Conservation (phyloP, 2,113 vertebrate species). For the Dascyllus trimaculatus region DNA sequence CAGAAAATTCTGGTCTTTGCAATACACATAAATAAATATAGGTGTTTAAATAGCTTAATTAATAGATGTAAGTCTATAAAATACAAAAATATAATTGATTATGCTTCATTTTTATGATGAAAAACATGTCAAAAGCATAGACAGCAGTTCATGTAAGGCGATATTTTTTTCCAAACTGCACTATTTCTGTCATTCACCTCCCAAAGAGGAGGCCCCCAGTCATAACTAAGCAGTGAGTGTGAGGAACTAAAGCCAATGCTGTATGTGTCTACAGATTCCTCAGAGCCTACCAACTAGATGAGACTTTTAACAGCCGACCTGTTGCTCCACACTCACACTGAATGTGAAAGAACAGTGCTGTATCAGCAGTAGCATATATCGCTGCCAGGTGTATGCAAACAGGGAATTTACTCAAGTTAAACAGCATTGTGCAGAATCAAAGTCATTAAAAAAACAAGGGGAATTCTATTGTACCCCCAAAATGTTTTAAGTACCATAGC, state of each 20-base stretch:
- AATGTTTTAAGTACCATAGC: slow-evolving; percentile 8
- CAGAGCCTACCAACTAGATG: slow-evolving; percentile 73
- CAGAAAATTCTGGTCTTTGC: background rate
- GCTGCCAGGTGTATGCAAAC: slow-evolving; percentile 4
- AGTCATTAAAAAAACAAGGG: background rate
- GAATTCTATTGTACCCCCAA: background rate
- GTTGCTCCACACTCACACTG: slow-evolving; percentile 11
- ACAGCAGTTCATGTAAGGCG: slow-evolving; percentile 35
- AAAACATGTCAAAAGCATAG: slow-evolving; percentile 45
- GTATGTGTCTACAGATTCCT: slow-evolving; percentile 78
- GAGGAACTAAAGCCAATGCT: slow-evolving; percentile 46
- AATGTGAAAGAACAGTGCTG: slow-evolving; percentile 10
- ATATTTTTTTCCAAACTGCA: slow-evolving; percentile 63
- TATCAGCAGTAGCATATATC: slow-evolving; percentile 11
- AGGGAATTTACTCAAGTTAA: background rate
- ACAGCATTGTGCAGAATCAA: slow-evolving; percentile 6
- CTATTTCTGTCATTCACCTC: slow-evolving; percentile 63
- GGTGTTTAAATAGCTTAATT: background rate
- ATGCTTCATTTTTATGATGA: background rate
- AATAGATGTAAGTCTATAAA: background rate
- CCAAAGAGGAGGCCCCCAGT: slow-evolving; percentile 51
- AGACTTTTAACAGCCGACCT: slow-evolving; percentile 65
- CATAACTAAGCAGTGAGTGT: slow-evolving; percentile 30
- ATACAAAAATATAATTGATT: background rate
- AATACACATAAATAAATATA: background rate